Conservation (phyloP, 2,888 invertebrate species). For the Griposia aprilina region DNA sequence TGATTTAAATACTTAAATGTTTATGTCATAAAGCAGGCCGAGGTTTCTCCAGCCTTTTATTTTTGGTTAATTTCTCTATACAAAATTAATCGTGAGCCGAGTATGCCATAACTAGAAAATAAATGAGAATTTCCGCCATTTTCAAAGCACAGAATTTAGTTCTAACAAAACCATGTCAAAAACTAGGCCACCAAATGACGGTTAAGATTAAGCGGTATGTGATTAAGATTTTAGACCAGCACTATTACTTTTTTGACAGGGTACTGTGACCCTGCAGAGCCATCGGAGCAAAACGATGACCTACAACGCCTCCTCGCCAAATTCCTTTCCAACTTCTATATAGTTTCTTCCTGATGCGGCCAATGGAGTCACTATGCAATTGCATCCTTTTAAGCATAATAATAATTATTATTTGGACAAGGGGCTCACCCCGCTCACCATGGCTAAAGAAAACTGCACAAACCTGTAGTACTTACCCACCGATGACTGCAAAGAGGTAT, state of each 20-base stretch:
- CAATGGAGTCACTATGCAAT: not conserved
- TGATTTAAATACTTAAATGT: not conserved
- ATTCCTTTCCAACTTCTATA: not conserved
- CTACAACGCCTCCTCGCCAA: not conserved
- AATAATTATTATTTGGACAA: no score
- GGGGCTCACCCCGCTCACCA: no score
- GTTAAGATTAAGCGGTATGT: slow-evolving; percentile 53
- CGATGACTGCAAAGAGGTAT: no score
- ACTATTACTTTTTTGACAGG: not conserved
- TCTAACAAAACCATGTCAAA: slow-evolving; percentile 35
- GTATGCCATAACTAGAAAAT: not conserved
- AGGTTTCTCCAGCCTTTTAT: not conserved
- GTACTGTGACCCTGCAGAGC: not conserved
- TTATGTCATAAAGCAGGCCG: not conserved
- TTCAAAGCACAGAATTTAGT: slow-evolving; percentile 13
- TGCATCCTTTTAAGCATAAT: no score
- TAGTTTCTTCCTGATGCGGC: not conserved
- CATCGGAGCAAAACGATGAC: not conserved
- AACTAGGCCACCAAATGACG: slow-evolving; percentile 31
- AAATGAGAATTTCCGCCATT: slow-evolving; percentile 3
- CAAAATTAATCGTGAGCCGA: not conserved
- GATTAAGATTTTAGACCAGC: slow-evolving; percentile 63
- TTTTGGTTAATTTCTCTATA: no score
- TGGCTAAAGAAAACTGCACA: no score
- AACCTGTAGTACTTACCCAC: no score